Evolutionary conservation across 2,797 vertebrate species (phyloP).

Genomic region (Taenioides sp.): DNA sequence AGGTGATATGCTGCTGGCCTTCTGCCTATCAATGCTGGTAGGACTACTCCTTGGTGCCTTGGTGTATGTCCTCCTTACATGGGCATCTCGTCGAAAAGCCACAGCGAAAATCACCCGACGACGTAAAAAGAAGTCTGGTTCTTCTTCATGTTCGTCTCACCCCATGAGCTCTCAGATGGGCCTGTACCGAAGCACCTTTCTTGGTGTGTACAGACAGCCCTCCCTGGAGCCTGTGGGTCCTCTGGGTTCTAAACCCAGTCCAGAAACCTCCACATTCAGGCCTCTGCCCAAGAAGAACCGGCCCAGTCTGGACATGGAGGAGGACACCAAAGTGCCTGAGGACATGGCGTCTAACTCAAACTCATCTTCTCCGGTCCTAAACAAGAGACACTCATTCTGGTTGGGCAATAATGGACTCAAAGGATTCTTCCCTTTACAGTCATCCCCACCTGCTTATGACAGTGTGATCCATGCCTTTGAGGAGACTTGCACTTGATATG

Average conservation of each 20-base stretch:
- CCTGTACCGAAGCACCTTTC: conserved; percentile 88
- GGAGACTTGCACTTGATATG: conserved; percentile 72
- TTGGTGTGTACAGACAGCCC: conserved; percentile 89
- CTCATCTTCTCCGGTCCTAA: conserved; percentile 63
- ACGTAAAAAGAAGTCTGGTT: conserved; percentile 71
- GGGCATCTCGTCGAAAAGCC: conserved; percentile 85
- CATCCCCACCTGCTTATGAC: conserved; percentile 90
- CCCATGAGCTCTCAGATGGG: conserved; percentile 74
- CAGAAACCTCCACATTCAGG: conserved; percentile 90
- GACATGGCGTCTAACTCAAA: conserved; percentile 68
- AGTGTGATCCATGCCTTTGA: conserved; percentile 89
- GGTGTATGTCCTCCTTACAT: conserved; percentile 86
- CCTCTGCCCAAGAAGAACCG: conserved; percentile 82
- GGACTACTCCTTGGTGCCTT: conserved; percentile 88
- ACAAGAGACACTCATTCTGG: conserved; percentile 87
- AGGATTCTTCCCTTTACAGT: conserved; percentile 84
- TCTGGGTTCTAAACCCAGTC: conserved; percentile 85
- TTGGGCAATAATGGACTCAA: conserved; percentile 83
- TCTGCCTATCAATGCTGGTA: conserved; percentile 88
- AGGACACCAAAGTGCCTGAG: conserved; percentile 79
- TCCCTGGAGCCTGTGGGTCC: conserved; percentile 90
- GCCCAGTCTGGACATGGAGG: conserved; percentile 64
- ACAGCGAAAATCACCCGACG: conserved; percentile 87
- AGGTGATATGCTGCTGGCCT: conserved; percentile 90
- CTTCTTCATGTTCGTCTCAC: conserved; percentile 58